A percentile compares a stretch with the other conserved stretches of the same genome.
phyloP scores from a whole-genome alignment of 1,140 invertebrate species.

The Drosophila parvula region DNA sequence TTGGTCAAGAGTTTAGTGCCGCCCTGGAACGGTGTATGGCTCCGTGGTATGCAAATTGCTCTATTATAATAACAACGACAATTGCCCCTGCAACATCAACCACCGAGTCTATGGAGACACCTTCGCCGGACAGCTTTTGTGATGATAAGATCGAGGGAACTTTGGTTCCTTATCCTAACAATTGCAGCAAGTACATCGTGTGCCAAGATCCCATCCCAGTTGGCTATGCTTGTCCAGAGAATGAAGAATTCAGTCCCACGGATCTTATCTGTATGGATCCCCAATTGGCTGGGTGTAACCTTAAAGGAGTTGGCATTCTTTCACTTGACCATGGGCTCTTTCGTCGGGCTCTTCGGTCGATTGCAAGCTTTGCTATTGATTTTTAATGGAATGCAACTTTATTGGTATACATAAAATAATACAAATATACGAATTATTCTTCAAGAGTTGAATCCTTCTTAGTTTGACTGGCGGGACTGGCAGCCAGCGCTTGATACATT shows the following conservation, averaged over 20 bases:
- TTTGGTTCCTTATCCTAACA: slow-evolving; percentile 49
- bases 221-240: slow-evolving; percentile 50
- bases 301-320: not conserved
- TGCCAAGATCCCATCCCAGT: slow-evolving; percentile 57
- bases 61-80: slow-evolving; percentile 17
- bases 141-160: slow-evolving; percentile 29
- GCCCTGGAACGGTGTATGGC: slow-evolving; percentile 59
- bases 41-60: slow-evolving; percentile 59
- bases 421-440: slow-evolving; percentile 2
- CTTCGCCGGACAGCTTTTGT: slow-evolving; percentile 25
- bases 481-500: slow-evolving; percentile 11
- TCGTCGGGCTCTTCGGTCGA: not conserved
- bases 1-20: slow-evolving; percentile 67
- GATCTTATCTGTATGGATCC: slow-evolving; percentile 39
- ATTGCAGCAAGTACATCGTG: slow-evolving; percentile 66
- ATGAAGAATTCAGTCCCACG: slow-evolving; percentile 44
- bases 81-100: slow-evolving; percentile 9
- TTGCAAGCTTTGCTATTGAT: not conserved
- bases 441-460: not conserved
- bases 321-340: not conserved
- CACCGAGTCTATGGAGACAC: not conserved
- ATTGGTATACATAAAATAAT: slow-evolving; percentile 10
- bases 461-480: not conserved
- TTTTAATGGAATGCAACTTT: slow-evolving; percentile 11
- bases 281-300: slow-evolving; percentile 35